phyloP scores from a whole-genome alignment of 2,888 invertebrate genomes.

The Trichopria drosophilae region DNA sequence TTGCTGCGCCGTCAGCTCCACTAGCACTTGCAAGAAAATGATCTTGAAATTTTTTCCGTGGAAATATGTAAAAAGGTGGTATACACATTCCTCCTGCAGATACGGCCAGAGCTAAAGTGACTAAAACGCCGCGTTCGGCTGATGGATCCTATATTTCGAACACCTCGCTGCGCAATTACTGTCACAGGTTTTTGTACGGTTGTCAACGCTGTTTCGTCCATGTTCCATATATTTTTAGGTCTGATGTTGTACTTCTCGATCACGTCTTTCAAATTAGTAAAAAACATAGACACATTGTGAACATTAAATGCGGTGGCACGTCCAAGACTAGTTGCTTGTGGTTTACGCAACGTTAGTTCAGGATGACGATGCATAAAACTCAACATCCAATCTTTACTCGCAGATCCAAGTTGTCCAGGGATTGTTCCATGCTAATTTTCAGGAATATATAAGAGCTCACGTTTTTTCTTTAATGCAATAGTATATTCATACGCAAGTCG shows the following conservation, averaged over 20 bases:
- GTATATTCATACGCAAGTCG: constrained; percentile 32
- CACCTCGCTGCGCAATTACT: constrained; percentile 46
- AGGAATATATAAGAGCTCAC: too few species aligned
- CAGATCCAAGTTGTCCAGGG: constrained; percentile 17
- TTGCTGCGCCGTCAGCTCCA: constrained; percentile 37
- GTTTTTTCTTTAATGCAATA: constrained; percentile 24
- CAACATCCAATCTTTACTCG: constrained; percentile 32
- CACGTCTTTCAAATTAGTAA: constrained; percentile 33
- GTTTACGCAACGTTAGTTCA: too few species aligned
- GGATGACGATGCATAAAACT: constrained; percentile 33
- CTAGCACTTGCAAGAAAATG: constrained; percentile 35
- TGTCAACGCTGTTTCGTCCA: constrained; percentile 45
- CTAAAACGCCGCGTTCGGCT: constrained; percentile 41
- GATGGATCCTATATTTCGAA: constrained; percentile 44
- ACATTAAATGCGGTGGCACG: constrained; percentile 32
- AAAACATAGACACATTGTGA: constrained; percentile 27
- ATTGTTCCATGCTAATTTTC: constrained; percentile 23
- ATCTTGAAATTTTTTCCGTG: constrained; percentile 35
- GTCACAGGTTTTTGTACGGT: constrained; percentile 45
- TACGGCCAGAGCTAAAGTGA: constrained; percentile 40
- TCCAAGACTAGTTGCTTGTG: constrained; percentile 36
- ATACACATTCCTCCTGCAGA: constrained; percentile 40
- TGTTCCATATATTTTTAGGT: constrained; percentile 41
- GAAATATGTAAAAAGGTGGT: constrained; percentile 45
- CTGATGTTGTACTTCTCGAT: constrained; percentile 32